Evolutionary conservation across 2,113 vertebrate species (phyloP).

Genomic region (Passer montanus): DNA sequence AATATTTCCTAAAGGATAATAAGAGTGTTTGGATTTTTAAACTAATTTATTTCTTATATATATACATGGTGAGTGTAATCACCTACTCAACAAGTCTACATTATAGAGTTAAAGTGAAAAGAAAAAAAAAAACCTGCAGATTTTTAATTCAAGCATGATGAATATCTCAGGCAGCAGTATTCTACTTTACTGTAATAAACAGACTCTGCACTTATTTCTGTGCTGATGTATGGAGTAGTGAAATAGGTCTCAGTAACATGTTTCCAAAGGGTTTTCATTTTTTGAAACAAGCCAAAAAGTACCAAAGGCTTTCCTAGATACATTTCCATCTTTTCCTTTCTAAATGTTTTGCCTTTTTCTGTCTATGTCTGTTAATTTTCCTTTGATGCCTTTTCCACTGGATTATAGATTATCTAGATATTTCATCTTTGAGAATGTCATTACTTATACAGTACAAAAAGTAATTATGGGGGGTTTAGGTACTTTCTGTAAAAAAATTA

Average conservation of each 20-base stretch:
- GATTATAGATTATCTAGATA: neutral
- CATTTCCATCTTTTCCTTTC: neutral
- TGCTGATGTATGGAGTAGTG: neutral
- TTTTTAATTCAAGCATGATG: neutral
- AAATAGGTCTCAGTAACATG: neutral
- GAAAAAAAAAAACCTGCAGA: neutral
- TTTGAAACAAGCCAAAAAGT: neutral
- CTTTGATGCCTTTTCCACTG: neutral
- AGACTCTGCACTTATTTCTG: neutral
- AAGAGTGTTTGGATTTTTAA: neutral
- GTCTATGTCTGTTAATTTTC: neutral
- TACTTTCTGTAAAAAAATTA: neutral
- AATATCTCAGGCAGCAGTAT: neutral
- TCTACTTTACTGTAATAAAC: neutral
- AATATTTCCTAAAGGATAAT: neutral
- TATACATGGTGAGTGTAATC: neutral
- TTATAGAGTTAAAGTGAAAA: neutral
- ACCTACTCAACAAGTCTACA: neutral
- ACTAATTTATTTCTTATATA: neutral
- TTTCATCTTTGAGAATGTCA: neutral
- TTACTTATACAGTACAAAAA: neutral
- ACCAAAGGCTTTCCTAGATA: neutral
- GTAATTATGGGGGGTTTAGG: fast-evolving
- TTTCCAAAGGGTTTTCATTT: neutral
- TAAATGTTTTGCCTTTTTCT: neutral